Base-by-base conservation (phyloP, 35 echinoderm and acorn worm species). In the Eucidaris tribuloides region DNA sequence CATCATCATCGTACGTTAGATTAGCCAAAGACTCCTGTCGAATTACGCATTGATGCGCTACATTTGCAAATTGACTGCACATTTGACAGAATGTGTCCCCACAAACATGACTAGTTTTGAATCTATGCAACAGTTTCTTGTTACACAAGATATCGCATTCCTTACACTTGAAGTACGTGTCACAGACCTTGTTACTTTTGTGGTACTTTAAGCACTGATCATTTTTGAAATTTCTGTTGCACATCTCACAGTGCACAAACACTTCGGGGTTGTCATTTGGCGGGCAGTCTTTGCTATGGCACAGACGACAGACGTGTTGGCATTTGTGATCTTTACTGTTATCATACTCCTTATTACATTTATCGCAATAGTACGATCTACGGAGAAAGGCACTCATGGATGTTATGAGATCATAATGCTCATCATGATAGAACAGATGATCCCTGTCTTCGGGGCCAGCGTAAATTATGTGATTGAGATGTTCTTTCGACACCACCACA, bases 321-420 rank as follows among this genome's bases (percentile, higher is more conserved):
- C 54, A 65, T 25, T 57, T 27, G 40, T 82, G 56, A 18, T 82
- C 80, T 58, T 58, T 3, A 5, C 22, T 27, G 50, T 82, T 50
- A 58, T 82, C 80, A 36, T 82, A 82, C 15, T 37, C 48, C 32
- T 58, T 56, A 3, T 58, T 28, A 63, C 1, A 56, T 5, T 30
- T 35, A 7, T 34, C 30, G 43, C 80, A 82, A 82, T 58, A 82
- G 43, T 82, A 63, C 17, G 45, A 58, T 20, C 80, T 29, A 23
- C 54, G 59, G 13, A 82, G 34, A 37, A 82, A 82, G 15, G 45
- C 48, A 9, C 54, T 18, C 37, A 56, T 49, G 0, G 32, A 58
- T 9, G 80, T 82, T 24, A 82, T 82, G 45, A 82, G 20, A 57
- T 82, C 80, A 82, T 82, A 65, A 27, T 82, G 80, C 48, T 35